A percentile compares a stretch with the other conserved stretches of the same genome.
Conservation (phyloP, 2,113 vertebrate genomes). For the Daboia siamensis region DNA sequence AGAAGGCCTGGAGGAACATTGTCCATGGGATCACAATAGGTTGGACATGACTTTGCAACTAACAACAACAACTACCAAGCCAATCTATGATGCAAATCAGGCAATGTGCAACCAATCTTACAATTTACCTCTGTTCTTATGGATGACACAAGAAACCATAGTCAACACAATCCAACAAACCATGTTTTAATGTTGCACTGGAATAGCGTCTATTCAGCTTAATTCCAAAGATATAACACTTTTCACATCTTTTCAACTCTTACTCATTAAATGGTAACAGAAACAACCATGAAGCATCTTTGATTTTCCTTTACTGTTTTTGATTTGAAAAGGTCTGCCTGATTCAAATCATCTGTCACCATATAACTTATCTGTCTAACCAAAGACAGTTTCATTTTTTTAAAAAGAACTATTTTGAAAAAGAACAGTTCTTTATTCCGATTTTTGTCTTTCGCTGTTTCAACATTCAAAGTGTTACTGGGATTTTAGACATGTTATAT, state of each 20-base stretch:
- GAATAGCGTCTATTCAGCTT: background rate
- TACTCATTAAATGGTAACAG: constrained; percentile 7
- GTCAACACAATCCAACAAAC: background rate
- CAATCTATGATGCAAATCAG: background rate
- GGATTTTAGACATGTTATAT: background rate
- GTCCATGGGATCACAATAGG: too few relatives aligned
- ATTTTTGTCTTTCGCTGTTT: background rate
- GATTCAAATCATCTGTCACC: background rate
- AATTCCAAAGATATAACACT: background rate
- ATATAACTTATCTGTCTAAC: background rate
- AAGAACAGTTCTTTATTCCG: background rate
- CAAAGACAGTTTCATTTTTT: background rate
- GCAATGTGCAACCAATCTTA: background rate
- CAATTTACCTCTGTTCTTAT: background rate
- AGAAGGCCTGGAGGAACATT: too few relatives aligned
- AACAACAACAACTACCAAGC: background rate
- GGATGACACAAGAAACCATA: background rate
- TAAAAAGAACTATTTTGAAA: background rate
- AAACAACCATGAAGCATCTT: background rate
- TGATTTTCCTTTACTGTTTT: background rate
- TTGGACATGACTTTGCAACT: too few relatives aligned
- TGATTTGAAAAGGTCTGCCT: background rate
- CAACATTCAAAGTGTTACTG: background rate
- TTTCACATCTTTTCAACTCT: background rate
- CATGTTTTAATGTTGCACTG: background rate